Base-by-base conservation (phyloP, 2,888 invertebrate genomes). In the Drosophila emarginata region DNA sequence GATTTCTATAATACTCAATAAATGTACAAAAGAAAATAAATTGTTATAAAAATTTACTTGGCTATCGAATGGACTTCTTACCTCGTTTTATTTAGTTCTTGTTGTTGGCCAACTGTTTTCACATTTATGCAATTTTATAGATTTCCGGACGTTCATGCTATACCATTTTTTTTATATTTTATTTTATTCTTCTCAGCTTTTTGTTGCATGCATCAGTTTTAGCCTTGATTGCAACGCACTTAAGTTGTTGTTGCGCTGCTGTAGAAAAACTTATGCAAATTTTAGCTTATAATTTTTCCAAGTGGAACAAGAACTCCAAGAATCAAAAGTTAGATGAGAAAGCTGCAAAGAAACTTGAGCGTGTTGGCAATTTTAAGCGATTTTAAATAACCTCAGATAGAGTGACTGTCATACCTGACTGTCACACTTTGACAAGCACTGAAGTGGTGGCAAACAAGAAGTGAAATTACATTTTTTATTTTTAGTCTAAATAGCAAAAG, bases 331-430 rank as follows among this genome's bases (percentile, higher is more conserved):
- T 74, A 54, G 56, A 56, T 73, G 63, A 57, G 63, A 40, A 40
- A 45, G 68, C 51, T 23, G 45, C 18, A 45, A 45, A 45, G 9
- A 61, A 76, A 65, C 69, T 80, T 66, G 50, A 74, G 50, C 72
- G 68, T 87, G 72, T 74, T 87, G 77, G 69, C 82, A 81, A 76
- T 87, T 87, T 85, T 70, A 78, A 87, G 79, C 81, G 81, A 72
- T 80, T 80, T 81, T 80, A 78, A 84, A 87, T 78, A 87, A 72
- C 70, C 75, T 59, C 32, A 45, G 18, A 4, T 12, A 21, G 11
- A 45, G 45, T 14, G 21, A 39, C 39, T 14, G 39, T 32, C 32
- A 32, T 11, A 32, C 11, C 32, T 32, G 32, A 32, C 32, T 32
- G 32, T 32, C 32, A 14, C 14, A 39, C 14, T 39, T 39, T 45